These are phyloP conservation scores for Drosophila parthenogenetica DNA, from an alignment of 2,888 invertebrate genomes.

Conservation along the genomic window DNA sequence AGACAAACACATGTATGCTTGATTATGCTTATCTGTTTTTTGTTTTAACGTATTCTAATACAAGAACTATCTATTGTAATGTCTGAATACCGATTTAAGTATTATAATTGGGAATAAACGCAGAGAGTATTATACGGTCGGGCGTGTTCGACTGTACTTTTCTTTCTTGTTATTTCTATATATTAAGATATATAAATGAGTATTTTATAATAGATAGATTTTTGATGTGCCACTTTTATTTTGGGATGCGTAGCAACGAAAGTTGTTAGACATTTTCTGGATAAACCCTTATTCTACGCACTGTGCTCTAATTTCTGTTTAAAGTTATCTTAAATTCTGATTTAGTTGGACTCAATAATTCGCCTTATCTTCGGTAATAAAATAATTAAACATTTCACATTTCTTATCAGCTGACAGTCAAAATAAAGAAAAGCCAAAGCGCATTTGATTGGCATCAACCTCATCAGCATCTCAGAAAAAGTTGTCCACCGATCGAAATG, in stretches of 20 bases:
- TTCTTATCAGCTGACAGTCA: constrained; percentile 51
- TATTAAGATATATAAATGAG: constrained; percentile 25
- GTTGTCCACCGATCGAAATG: constrained; percentile 27
- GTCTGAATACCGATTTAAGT: too few relatives aligned
- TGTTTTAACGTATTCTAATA: too few relatives aligned
- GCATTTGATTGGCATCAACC: constrained; percentile 11
- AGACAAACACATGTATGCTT: too few relatives aligned
- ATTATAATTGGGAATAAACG: too few relatives aligned
- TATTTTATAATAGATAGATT: constrained; percentile 3
- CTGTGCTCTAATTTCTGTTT: constrained; percentile 6
- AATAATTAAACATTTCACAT: too few relatives aligned
- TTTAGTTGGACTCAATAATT: constrained; percentile 56
- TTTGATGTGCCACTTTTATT: constrained; percentile 38
- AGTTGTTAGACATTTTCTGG: constrained; percentile 2
- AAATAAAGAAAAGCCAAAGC: constrained; percentile 8
- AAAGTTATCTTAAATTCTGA: constrained; percentile 21
- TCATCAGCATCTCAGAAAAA: constrained; percentile 45
- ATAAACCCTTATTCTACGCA: constrained; percentile 5
- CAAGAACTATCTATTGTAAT: too few relatives aligned
- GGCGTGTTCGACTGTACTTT: too few relatives aligned
- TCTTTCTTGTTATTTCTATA: too few relatives aligned
- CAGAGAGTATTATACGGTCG: too few relatives aligned
- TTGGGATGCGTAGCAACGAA: constrained; percentile 48
- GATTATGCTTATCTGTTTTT: too few relatives aligned
- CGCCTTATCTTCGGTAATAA: background rate